phyloP scores from a whole-genome alignment of 2,797 vertebrate species.

The Lepidocolaptes lacrymiger region DNA sequence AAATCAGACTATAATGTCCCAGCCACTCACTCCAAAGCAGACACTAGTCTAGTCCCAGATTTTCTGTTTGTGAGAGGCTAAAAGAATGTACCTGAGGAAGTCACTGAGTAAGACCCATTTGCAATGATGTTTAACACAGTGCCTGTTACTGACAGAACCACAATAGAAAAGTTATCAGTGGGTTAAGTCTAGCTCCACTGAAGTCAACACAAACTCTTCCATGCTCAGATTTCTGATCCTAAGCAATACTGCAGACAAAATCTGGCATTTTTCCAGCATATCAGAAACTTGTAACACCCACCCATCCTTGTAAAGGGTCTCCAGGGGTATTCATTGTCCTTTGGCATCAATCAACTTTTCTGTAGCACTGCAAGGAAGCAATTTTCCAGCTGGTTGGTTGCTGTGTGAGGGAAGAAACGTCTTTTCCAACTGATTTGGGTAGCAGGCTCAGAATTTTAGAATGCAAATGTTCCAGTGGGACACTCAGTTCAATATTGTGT shows the following conservation, averaged over 20 bases:
- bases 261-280: not conserved
- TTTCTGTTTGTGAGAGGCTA: not conserved
- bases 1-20: not conserved
- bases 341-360: not conserved
- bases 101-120: not conserved
- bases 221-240: not conserved
- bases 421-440: not conserved
- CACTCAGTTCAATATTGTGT: not conserved
- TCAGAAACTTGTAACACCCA: not conserved
- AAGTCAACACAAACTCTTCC: not conserved
- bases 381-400: slow-evolving; percentile 43
- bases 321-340: not conserved
- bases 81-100: not conserved
- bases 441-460: not conserved
- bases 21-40: not conserved
- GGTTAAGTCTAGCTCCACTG: not conserved
- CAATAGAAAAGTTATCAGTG: not conserved
- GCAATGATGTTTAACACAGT: not conserved
- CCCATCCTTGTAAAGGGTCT: accelerated
- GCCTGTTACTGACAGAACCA: not conserved
- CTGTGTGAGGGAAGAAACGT: not conserved
- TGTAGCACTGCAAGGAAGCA: not conserved
- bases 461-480: not conserved
- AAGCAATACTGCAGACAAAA: not conserved
- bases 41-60: not conserved